phyloP scores from a whole-genome alignment of 2,888 invertebrate genomes.

The Meiosimyza decipiens region DNA sequence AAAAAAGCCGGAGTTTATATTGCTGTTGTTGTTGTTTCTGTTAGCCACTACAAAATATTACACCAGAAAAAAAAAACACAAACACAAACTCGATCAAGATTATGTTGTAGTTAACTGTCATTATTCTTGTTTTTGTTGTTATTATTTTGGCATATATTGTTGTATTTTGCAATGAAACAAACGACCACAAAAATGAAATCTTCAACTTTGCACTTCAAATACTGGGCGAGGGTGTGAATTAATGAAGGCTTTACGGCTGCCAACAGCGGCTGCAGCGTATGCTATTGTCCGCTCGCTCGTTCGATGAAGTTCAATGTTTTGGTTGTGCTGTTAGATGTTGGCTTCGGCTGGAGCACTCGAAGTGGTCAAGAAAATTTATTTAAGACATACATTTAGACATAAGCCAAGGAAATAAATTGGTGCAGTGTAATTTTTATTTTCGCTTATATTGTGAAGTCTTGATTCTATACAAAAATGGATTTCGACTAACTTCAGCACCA shows the following conservation, averaged over 20 bases:
- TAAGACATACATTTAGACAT: background rate
- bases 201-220: conserved; percentile 39
- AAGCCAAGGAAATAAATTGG: background rate
- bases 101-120: conserved; percentile 37
- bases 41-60: conserved; percentile 2
- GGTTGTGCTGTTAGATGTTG: background rate
- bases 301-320: conserved; percentile 37
- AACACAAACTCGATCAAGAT: conserved; percentile 57
- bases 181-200: conserved; percentile 7
- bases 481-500: background rate
- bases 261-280: conserved; percentile 5
- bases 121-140: conserved; percentile 30
- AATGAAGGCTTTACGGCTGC: conserved; percentile 30
- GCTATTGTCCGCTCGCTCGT: background rate
- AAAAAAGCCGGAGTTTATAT: background rate
- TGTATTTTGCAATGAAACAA: conserved; percentile 15
- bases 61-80: background rate
- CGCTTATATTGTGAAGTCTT: background rate
- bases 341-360: background rate
- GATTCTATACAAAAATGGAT: background rate
- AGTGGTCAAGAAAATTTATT: too few relatives aligned
- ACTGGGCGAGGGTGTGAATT: conserved; percentile 39
- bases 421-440: background rate
- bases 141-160: conserved; percentile 3
- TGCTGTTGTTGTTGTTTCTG: background rate